A percentile compares a stretch with the other conserved stretches of the same genome.
Evolutionary conservation across 2,113 vertebrate genomes (phyloP).

Genomic region (mouse (Mus musculus)): DNA sequence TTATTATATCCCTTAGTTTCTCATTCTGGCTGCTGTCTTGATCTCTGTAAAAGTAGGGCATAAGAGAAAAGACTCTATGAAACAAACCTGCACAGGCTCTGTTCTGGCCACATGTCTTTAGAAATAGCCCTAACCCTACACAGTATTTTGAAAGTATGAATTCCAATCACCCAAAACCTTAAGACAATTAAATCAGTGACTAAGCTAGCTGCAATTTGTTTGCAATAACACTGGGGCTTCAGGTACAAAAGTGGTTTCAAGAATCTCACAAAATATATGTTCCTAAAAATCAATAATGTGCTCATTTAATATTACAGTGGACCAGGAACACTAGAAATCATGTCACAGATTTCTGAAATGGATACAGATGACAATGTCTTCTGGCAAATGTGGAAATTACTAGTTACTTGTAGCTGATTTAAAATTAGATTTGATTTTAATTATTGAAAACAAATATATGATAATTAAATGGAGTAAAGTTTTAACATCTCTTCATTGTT

Average conservation of each 20-base stretch:
- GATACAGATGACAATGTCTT: neutral
- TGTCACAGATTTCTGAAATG: neutral
- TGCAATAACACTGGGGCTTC: neutral
- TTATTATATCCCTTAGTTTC: slow-evolving; percentile 36
- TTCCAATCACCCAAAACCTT: neutral
- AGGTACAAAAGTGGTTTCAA: neutral
- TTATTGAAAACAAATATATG: neutral
- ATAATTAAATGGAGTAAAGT: neutral
- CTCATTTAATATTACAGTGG: neutral
- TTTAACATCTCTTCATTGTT: neutral
- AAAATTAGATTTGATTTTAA: neutral
- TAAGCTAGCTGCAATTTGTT: neutral
- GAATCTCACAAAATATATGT: neutral
- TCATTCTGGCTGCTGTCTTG: neutral
- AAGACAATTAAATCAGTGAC: neutral
- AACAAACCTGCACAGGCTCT: neutral
- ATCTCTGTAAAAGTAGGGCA: neutral
- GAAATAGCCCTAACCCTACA: neutral
- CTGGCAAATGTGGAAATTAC: neutral
- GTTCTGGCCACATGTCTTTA: neutral
- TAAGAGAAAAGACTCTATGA: neutral
- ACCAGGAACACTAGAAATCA: neutral
- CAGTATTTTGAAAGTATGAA: neutral
- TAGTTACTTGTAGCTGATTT: neutral
- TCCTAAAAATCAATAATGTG: neutral